phyloP scores from a whole-genome alignment of 2,797 vertebrate species.

The Aselliscus stoliczkanus region DNA sequence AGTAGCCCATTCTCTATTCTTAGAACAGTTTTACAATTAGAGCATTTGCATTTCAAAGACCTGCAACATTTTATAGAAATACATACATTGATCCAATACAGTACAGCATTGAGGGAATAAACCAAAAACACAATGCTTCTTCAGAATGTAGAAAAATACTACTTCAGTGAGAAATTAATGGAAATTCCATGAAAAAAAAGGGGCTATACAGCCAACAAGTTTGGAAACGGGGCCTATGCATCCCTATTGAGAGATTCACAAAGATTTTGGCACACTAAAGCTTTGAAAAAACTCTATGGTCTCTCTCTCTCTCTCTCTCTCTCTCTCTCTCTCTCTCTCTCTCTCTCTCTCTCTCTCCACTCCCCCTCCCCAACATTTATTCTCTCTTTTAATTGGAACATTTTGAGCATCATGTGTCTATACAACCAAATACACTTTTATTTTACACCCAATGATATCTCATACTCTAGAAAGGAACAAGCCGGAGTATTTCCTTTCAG shows the following conservation, averaged over 20 bases:
- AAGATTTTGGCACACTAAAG: not conserved
- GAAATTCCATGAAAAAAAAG: not conserved
- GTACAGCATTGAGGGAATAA: not conserved
- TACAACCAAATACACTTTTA: not conserved
- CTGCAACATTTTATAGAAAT: not conserved
- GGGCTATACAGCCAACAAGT: not conserved
- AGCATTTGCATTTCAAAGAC: conserved; percentile 43
- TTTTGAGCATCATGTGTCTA: not conserved
- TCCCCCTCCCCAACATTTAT: too few species aligned
- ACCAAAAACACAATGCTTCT: not conserved
- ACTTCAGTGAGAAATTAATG: not conserved
- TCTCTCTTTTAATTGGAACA: not conserved
- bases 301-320: not conserved
- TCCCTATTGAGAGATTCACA: not conserved
- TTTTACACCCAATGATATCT: not conserved
- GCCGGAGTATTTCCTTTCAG: not conserved
- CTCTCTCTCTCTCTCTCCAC: not conserved
- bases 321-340: not conserved
- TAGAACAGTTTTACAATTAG: not conserved
- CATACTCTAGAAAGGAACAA: not conserved
- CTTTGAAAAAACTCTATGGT: not conserved
- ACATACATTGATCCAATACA: not conserved
- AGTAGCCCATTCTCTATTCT: not conserved
- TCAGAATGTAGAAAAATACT: not conserved
- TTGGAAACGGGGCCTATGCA: not conserved